Base-by-base conservation (phyloP, 2,888 invertebrate species). In the Sarcophaga carnaria region DNA sequence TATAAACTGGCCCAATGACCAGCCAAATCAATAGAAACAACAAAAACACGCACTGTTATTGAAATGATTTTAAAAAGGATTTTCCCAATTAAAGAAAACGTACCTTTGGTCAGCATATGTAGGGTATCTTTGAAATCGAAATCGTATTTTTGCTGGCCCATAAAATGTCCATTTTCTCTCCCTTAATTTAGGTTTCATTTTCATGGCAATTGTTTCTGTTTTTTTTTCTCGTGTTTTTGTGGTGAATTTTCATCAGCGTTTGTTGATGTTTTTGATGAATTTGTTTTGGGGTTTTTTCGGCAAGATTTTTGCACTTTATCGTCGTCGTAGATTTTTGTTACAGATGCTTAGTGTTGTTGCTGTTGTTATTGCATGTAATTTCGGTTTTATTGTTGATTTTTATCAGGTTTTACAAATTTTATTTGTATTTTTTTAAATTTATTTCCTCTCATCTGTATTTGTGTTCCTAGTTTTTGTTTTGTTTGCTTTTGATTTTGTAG, bases 351-450 rank as follows among this genome's bases (percentile, higher is more conserved):
- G 37, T 37, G 37, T 37, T 37, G 37, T 37, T 27, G 5, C 14
- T 67, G 66, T 66, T 69, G 49, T 22, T 37, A 14, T 54, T 74
- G 20, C 25, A 8, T 66, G 47, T 45, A 64, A 71, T 64, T 85
- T 81, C 47, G 63, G 62, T 77, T 85, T 77, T 80, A 78, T 81
- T 75, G 77, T 74, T 78, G 72, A 77, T 79, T 85, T 64, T 70
- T 82, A 82, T 85, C 75, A 79, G 27, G 63, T 80, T 69, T 78
- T 54, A 54, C 17, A 14, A 54, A 4, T 3, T 54, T 14, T 77
- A 70, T 49, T 74, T 81, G 74, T 70, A n/a, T 69, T 75, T 78
- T 74, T 79, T 80, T 70, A 62, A 59, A 71, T 67, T 80, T 69
- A 47, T 71, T 81, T 72, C 25, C 62, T 49, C 59, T 47, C 37